These are phyloP conservation scores for Mythimna lalbum DNA, from an alignment of 2,888 invertebrate genomes.

Conservation along the genomic window DNA sequence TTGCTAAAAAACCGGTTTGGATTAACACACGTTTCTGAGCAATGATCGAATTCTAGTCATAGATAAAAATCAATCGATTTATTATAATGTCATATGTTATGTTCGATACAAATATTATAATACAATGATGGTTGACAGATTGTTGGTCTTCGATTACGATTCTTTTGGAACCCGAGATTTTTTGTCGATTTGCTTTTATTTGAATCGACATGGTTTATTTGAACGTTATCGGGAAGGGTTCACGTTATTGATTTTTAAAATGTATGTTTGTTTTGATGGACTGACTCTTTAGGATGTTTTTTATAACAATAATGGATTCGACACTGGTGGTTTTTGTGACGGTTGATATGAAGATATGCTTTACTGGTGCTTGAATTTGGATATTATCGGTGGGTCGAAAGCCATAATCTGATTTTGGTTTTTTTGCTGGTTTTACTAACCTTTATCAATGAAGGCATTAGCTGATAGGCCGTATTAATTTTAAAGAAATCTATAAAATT, in stretches of 20 bases:
- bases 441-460: background rate
- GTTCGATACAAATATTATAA: constrained; percentile 76
- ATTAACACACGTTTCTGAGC: background rate
- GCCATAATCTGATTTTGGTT: background rate
- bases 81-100: constrained; percentile 70
- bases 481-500: background rate
- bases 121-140: constrained; percentile 88
- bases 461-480: no score
- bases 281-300: constrained; percentile 75
- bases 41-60: constrained; percentile 11
- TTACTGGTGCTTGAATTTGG: constrained; percentile 9
- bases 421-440: background rate
- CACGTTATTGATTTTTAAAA: constrained; percentile 85
- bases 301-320: constrained; percentile 66
- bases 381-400: constrained; percentile 5
- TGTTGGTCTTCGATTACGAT: constrained; percentile 81
- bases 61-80: constrained; percentile 60
- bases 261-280: constrained; percentile 85
- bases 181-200: constrained; percentile 81
- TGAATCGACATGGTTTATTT: constrained; percentile 83
- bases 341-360: constrained; percentile 16
- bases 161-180: constrained; percentile 64
- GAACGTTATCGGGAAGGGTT: constrained; percentile 86
- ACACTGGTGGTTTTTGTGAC: constrained; percentile 49
- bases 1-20: background rate